These are phyloP conservation scores for Nomada ruficornis DNA, from an alignment of 2,888 invertebrate species.

Conservation along the genomic window DNA sequence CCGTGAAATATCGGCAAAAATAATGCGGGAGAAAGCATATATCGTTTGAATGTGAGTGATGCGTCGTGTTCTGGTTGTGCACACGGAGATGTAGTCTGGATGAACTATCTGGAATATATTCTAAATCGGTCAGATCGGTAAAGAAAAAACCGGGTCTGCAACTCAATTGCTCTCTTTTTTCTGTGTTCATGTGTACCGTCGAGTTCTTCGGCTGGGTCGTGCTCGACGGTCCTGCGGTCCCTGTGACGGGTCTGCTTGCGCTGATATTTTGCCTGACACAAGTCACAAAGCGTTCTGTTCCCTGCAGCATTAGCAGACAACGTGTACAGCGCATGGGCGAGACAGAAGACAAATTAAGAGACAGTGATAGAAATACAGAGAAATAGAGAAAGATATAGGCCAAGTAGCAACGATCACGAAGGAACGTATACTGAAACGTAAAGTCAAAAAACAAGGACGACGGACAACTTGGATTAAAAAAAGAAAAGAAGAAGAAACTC, in stretches of 20 bases:
- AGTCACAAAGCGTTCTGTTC: conserved; percentile 96
- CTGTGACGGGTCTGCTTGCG: conserved; percentile 88
- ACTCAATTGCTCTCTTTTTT: conserved; percentile 50
- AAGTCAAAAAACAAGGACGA: conserved; percentile 7
- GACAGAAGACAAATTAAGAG: conserved; percentile 14
- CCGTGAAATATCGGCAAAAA: neutral
- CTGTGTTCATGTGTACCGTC: conserved; percentile 82
- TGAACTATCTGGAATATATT: conserved; percentile 60
- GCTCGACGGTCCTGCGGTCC: conserved; percentile 84
- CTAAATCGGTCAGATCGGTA: conserved; percentile 37
- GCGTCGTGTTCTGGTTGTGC: conserved; percentile 34
- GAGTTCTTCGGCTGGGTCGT: conserved; percentile 84
- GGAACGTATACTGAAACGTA: conserved; percentile 22
- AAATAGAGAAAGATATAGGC: conserved; percentile 14
- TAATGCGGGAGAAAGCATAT: neutral
- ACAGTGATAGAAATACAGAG: conserved; percentile 7
- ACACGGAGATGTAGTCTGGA: conserved; percentile 40
- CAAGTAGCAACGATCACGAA: conserved; percentile 47
- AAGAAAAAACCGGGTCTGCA: conserved; percentile 43
- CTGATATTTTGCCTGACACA: conserved; percentile 91
- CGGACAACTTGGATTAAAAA: conserved; percentile 32
- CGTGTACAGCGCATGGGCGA: conserved; percentile 66
- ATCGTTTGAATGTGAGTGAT: conserved; percentile 18
- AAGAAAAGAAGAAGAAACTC: conserved; percentile 3
- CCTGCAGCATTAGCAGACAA: conserved; percentile 86